Evolutionary conservation across 2,888 invertebrate species (phyloP).

Genomic region (Galerucella pusilla): DNA sequence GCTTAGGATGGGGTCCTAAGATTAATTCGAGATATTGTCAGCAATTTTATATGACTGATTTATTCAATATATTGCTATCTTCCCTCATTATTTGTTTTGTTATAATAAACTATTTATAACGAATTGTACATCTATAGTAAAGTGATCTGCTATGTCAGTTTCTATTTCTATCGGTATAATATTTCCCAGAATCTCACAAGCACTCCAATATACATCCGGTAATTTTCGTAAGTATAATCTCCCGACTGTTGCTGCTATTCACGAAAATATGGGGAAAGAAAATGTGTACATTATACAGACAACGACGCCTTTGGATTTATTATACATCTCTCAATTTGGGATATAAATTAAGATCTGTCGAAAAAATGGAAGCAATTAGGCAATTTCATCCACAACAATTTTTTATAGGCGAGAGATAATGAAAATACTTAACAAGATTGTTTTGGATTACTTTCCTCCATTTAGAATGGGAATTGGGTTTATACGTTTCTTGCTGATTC

Average conservation of each 20-base stretch:
- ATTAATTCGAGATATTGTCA: no score
- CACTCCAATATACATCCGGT: not conserved
- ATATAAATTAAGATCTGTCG: slow-evolving; percentile 34
- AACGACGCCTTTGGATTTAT: slow-evolving; percentile 10
- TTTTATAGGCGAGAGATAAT: slow-evolving; percentile 29
- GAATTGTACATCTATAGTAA: no score
- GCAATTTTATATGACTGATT: no score
- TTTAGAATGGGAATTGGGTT: slow-evolving; percentile 18
- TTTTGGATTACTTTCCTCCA: slow-evolving; percentile 21
- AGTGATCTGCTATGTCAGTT: no score
- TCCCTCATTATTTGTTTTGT: no score
- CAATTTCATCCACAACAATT: slow-evolving; percentile 38
- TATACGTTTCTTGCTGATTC: slow-evolving; percentile 21
- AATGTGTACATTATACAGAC: slow-evolving; percentile 20
- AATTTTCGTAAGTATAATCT: not conserved
- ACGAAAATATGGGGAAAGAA: not conserved
- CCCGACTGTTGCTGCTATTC: slow-evolving; percentile 23
- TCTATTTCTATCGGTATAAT: no score
- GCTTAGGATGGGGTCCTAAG: no score
- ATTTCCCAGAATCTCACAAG: no score
- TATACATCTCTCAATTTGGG: slow-evolving; percentile 19
- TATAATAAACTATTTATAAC: no score
- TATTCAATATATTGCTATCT: no score
- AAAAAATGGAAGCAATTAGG: slow-evolving; percentile 39
- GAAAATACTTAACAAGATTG: slow-evolving; percentile 33